Percentiles rank a stretch among this genome's conserved stretches.
These are phyloP conservation scores for Pedetes capensis DNA, from an alignment of 2,113 vertebrate genomes.

Conservation along the genomic window DNA sequence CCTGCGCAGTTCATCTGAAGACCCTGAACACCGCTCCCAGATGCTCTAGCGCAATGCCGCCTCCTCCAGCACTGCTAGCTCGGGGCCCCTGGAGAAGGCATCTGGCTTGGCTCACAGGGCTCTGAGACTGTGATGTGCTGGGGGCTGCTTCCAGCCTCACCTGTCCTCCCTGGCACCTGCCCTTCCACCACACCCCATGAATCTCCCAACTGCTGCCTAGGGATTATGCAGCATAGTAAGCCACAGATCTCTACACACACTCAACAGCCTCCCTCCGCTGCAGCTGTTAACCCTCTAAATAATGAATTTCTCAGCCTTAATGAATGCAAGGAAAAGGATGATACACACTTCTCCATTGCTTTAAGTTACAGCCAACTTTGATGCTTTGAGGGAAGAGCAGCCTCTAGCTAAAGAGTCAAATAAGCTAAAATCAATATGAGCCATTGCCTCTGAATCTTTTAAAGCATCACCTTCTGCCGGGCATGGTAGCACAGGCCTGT, in stretches of 20 bases:
- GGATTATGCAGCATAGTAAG: background rate
- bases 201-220: background rate
- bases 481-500: too few relatives aligned
- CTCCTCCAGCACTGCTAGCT: background rate
- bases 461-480: too few relatives aligned
- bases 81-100: accelerated
- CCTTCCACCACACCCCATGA: too few relatives aligned
- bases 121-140: accelerated
- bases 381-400: slow-evolving; percentile 76
- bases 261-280: slow-evolving; percentile 6
- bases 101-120: background rate
- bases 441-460: slow-evolving; percentile 54
- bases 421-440: slow-evolving; percentile 80
- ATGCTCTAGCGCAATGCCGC: background rate
- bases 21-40: background rate
- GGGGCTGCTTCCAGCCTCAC: background rate
- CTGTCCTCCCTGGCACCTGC: background rate
- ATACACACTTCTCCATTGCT: slow-evolving; percentile 76
- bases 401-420: slow-evolving; percentile 81
- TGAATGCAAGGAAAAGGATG: slow-evolving; percentile 60
- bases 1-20: background rate
- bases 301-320: slow-evolving; percentile 72
- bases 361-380: slow-evolving; percentile 70
- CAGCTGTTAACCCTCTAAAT: slow-evolving; percentile 66
- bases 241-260: background rate